phyloP scores from a whole-genome alignment of 2,888 invertebrate genomes.

The Limnephilus lunatus region DNA sequence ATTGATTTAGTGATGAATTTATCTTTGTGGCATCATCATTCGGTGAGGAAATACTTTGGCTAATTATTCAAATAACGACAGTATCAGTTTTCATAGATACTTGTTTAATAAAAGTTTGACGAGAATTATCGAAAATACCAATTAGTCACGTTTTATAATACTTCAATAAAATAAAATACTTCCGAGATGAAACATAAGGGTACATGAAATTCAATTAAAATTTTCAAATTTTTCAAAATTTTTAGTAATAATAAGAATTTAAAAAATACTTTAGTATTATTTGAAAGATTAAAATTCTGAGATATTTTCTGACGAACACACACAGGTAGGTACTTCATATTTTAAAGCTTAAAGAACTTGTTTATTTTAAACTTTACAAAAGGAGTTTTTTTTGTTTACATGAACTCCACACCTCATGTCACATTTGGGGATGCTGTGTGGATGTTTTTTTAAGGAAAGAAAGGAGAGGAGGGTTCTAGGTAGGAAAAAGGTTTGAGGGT shows the following conservation, averaged over 20 bases:
- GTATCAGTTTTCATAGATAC: neutral
- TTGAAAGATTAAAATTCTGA: too few relatives aligned
- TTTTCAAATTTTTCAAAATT: too few relatives aligned
- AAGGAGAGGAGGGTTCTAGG: too few relatives aligned
- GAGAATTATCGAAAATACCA: neutral
- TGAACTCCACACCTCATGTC: too few relatives aligned
- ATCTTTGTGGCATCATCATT: neutral
- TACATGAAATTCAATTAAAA: neutral
- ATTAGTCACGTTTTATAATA: neutral
- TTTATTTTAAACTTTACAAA: neutral
- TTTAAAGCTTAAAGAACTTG: too few relatives aligned
- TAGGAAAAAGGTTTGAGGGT: too few relatives aligned
- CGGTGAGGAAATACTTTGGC: neutral
- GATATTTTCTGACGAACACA: too few relatives aligned
- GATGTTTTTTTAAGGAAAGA: too few relatives aligned
- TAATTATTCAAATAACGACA: slow-evolving; percentile 15
- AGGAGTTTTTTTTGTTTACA: neutral
- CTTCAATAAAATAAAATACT: neutral
- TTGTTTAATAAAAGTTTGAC: neutral
- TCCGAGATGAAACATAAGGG: neutral
- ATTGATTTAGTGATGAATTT: neutral
- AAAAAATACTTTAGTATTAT: too few relatives aligned
- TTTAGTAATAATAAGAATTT: too few relatives aligned
- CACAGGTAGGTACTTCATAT: too few relatives aligned
- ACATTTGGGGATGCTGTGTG: too few relatives aligned